Evolutionary conservation across 1,140 invertebrate genomes (phyloP).

Genomic region (Bemisia tabaci): DNA sequence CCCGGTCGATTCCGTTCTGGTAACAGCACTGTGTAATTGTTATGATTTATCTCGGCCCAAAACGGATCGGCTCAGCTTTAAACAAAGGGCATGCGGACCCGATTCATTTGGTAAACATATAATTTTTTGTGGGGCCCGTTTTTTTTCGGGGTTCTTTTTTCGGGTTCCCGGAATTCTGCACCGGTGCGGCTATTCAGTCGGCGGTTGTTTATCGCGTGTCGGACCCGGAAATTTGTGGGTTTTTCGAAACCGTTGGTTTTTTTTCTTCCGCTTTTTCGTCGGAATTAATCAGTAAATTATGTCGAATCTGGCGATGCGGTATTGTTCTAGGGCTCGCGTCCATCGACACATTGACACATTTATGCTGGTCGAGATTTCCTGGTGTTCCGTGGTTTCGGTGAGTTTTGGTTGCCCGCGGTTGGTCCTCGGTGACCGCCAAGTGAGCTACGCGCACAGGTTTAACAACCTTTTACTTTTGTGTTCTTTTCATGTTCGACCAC

Average conservation of each 20-base stretch:
- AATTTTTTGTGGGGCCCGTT: background rate
- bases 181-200: background rate
- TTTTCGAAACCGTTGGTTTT: background rate
- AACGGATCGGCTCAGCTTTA: background rate
- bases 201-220: background rate
- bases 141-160: background rate
- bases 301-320: background rate
- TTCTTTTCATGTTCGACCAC: no score
- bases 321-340: no score
- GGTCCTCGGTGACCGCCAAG: no score
- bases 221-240: background rate
- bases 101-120: background rate
- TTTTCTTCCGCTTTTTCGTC: no score
- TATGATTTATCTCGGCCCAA: background rate
- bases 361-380: no score
- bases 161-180: background rate
- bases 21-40: background rate
- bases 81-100: background rate
- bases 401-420: no score
- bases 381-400: no score
- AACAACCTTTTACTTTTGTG: no score
- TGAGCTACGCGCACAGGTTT: no score
- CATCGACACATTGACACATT: background rate
- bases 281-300: background rate
- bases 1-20: background rate